Base-by-base conservation (phyloP, 2,888 invertebrate species). In the Andrena chrysosceles region DNA sequence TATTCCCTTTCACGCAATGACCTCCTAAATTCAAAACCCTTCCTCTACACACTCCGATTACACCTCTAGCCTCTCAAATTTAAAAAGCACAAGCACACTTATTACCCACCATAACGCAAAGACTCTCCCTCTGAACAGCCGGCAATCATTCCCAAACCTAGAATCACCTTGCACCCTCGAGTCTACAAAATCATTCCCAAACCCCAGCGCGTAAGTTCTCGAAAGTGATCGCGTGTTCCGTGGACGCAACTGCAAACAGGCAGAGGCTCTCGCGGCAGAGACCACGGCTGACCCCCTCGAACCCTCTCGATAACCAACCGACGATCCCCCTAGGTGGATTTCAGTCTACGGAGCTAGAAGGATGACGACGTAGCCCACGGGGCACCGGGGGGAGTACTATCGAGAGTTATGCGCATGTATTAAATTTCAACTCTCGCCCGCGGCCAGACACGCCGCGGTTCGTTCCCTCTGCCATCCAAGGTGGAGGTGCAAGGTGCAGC, bases 401-500 rank as follows among this genome's bases (percentile, higher is more conserved):
- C 77, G 86, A 84, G 79, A 84, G 75, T 84, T 84, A 84, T 84
- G 84, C 84, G 84, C 90, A 89, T 91, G 90, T 91, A 92, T 92
- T 91, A 91, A 91, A 91, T 92, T 91, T 92, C 91, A 90, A 92
- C 90, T 91, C 89, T 91, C 91, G 90, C 90, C 87, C 85, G 89
- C 90, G 90, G 91, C 90, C 89, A 90, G 89, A 91, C 90, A 89
- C 89, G 88, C 77, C 54, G 79, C 78, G 88, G 85, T 84, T 86
- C 86, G 83, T 89, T 86, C 89, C 56, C 23, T 26, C 87, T 86
- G 79, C 85, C 88, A 88, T 80, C 87, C 79, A 86, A 88, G 89
- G 88, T 87, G 87, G 86, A 91, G 91, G 90, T 91, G 92, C 91
- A 92, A 92, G 92, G 92, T 92, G 92, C 92, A 92, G 84, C 87